Base-by-base conservation (phyloP, 2,888 invertebrate genomes). In the Magallana nippona region DNA sequence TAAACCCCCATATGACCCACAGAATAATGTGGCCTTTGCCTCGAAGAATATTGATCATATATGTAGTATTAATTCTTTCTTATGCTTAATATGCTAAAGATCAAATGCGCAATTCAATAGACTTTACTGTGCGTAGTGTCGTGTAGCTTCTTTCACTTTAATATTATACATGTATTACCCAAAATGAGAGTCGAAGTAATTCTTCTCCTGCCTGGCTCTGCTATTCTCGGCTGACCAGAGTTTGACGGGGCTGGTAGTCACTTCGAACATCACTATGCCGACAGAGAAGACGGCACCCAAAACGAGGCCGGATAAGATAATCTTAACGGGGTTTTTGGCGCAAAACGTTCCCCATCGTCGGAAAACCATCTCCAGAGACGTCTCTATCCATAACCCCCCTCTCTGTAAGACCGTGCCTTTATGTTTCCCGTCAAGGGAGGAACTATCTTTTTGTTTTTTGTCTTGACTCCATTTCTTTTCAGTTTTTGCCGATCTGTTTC, bases 201-300 rank as follows among this genome's bases (percentile, higher is more conserved):
- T 96, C 86, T 97, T 96, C 94, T 99, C 98, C 17, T 96, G 92
- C 0, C 99, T 96, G 0, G 98, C 97, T 78, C 97, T 96, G 0
- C 98, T 98, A 83, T 95, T 95, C 0, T 98, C 97, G 0, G 98
- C 96, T 0, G 99, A 98, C 99, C 99, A 99, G 84, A 99, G 95
- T 94, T 99, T 97, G 0, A 99, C 98, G 0, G 99, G 99, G 95
- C 99, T 97, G 0, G 98, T 98, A 0, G 97, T 98, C 78, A 98
- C 96, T 87, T 96, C 95, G 92, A 97, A 91, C 91, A 95, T 96
- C 84, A 95, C 95, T 83, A 98, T 96, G 58, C 98, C 98, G 91
- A 95, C 95, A 0, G 97, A 97, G 15, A 98, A 94, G 0, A 95
- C 95, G 1, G 96, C 89, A 78, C 89, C 88, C 10, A 93, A 62